Conservation (phyloP, 2,888 invertebrate species). For the Chelonus formosanus region DNA sequence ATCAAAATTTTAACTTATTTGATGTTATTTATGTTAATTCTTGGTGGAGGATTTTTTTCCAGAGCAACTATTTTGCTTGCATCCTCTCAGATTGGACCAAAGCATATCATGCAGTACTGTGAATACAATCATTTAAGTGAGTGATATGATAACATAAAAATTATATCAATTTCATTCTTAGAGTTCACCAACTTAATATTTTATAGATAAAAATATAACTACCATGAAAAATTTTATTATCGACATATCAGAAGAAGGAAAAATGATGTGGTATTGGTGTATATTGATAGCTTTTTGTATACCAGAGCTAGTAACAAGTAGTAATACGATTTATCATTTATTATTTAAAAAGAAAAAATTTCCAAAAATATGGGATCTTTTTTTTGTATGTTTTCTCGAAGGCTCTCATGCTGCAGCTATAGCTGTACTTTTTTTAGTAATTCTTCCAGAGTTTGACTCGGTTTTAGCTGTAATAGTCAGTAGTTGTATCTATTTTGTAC, state of each 20-base stretch:
- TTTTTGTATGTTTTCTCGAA: constrained; percentile 77
- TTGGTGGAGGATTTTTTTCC: constrained; percentile 75
- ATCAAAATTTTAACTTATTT: constrained; percentile 77
- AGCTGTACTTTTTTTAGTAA: constrained; percentile 77
- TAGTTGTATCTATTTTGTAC: constrained; percentile 84
- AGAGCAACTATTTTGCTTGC: constrained; percentile 79
- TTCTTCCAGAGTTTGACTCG: constrained; percentile 83
- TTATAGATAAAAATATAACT: constrained; percentile 46
- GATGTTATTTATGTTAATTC: constrained; percentile 73
- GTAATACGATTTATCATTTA: constrained; percentile 76
- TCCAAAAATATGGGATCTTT: constrained; percentile 69
- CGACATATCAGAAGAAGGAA: constrained; percentile 71
- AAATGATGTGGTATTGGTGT: constrained; percentile 83
- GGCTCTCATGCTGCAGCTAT: constrained; percentile 81
- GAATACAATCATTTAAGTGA: constrained; percentile 66
- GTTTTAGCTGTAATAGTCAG: constrained; percentile 85
- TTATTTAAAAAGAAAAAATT: constrained; percentile 74
- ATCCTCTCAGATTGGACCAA: constrained; percentile 74
- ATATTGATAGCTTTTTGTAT: constrained; percentile 77
- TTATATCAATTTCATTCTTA: too few species aligned
- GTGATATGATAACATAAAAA: constrained; percentile 5
- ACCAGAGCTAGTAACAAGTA: constrained; percentile 79
- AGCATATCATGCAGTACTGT: constrained; percentile 70
- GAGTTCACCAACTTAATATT: too few species aligned
- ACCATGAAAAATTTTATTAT: constrained; percentile 73